phyloP scores from a whole-genome alignment of 1,140 invertebrate genomes.

The Drosophila leontia region DNA sequence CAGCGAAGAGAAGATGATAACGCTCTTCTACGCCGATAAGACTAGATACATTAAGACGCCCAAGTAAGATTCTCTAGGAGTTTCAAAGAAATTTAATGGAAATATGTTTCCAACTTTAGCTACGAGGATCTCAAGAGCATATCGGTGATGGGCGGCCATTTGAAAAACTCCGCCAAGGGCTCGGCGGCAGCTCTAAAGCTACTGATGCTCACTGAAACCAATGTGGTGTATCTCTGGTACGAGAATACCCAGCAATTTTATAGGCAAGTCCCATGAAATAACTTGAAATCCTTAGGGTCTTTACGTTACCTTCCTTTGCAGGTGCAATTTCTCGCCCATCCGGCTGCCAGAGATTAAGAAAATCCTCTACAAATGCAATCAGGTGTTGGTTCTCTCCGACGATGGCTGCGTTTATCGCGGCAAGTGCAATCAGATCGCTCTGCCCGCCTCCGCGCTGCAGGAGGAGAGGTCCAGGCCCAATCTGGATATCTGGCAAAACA shows the following conservation, averaged over 20 bases:
- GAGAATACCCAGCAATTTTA: slow-evolving; percentile 81
- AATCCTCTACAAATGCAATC: slow-evolving; percentile 77
- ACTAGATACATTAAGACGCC: slow-evolving; percentile 74
- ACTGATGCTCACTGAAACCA: slow-evolving; percentile 75
- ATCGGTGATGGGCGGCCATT: slow-evolving; percentile 68
- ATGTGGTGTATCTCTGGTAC: slow-evolving; percentile 82
- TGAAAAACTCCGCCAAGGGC: slow-evolving; percentile 68
- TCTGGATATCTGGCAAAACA: slow-evolving; percentile 59
- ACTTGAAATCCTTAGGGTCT: background rate
- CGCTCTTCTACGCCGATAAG: slow-evolving; percentile 76
- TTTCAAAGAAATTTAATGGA: background rate
- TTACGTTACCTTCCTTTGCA: slow-evolving; percentile 10
- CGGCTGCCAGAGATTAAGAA: slow-evolving; percentile 72
- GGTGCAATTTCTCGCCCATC: slow-evolving; percentile 72
- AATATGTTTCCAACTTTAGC: slow-evolving; percentile 28
- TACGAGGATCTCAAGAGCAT: slow-evolving; percentile 79
- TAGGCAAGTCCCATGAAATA: slow-evolving; percentile 41
- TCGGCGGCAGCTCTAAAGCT: slow-evolving; percentile 74
- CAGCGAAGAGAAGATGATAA: slow-evolving; percentile 63
- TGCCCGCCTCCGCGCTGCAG: slow-evolving; percentile 32
- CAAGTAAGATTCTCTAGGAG: slow-evolving; percentile 47
- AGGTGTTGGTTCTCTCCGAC: slow-evolving; percentile 72
- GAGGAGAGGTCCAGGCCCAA: slow-evolving; percentile 33
- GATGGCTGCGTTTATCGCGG: slow-evolving; percentile 78
- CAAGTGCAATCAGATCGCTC: slow-evolving; percentile 72